Percentiles rank a stretch among this genome's conserved stretches.
Conservation (phyloP, 2,797 vertebrate species). For the Sparidentex hasta region DNA sequence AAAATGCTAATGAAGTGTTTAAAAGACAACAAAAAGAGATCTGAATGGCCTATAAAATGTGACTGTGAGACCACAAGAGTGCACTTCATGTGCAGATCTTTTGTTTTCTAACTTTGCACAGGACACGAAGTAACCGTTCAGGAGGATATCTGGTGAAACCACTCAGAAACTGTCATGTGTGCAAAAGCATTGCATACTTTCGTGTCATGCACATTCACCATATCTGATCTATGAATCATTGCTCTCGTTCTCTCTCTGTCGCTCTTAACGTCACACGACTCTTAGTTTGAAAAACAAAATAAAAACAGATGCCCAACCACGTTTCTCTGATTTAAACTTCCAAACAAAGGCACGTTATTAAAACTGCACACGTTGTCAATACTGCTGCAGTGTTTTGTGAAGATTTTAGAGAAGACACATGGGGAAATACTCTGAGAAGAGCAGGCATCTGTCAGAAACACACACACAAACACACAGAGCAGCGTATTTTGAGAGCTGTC, state of each 20-base stretch:
- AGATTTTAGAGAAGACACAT: neutral
- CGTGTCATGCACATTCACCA: neutral
- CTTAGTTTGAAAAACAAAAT: neutral
- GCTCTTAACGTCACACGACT: neutral
- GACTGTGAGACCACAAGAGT: neutral
- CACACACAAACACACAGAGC: no score
- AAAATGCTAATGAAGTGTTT: neutral
- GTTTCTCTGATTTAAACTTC: neutral
- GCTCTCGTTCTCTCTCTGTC: neutral
- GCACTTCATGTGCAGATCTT: neutral
- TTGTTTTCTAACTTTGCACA: neutral
- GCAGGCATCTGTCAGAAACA: neutral
- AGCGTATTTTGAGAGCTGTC: slow-evolving; percentile 69
- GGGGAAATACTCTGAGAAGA: neutral
- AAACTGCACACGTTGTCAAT: neutral
- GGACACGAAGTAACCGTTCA: neutral
- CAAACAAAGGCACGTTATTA: neutral
- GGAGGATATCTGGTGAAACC: neutral
- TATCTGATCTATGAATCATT: neutral
- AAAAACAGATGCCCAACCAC: neutral
- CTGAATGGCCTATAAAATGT: neutral
- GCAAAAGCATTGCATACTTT: neutral
- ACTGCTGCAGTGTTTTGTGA: neutral
- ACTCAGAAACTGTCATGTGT: neutral
- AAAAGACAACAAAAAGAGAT: neutral